These are phyloP conservation scores for Leuciscus idus DNA, from an alignment of 2,113 vertebrate genomes.

Conservation along the genomic window DNA sequence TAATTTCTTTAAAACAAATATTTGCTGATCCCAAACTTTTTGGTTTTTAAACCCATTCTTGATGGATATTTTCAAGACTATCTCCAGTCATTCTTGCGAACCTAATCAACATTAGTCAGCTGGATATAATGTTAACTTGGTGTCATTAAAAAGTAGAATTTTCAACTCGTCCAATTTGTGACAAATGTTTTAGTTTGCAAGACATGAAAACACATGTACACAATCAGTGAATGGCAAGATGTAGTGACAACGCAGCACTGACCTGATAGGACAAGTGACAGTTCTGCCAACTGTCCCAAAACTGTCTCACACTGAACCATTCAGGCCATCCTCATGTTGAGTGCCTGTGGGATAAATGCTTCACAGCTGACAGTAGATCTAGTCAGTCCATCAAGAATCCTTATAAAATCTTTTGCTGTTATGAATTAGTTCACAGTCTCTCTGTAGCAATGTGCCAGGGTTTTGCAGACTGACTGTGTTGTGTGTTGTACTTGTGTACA, in stretches of 20 bases:
- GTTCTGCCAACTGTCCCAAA: conserved; percentile 1
- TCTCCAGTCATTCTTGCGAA: neutral
- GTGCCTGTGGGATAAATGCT: neutral
- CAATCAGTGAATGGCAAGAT: neutral
- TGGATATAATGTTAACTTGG: neutral
- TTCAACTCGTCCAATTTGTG: neutral
- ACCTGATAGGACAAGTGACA: conserved; percentile 4
- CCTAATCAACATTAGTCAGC: neutral
- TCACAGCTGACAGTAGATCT: neutral
- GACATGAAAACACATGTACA: conserved; percentile 8
- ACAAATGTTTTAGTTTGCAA: neutral
- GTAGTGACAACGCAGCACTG: conserved; percentile 6
- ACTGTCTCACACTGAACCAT: neutral
- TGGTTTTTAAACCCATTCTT: too few relatives aligned
- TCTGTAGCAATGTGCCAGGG: neutral
- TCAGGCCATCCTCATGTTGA: neutral
- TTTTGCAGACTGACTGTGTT: neutral
- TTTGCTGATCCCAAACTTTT: too few relatives aligned
- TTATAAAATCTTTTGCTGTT: neutral
- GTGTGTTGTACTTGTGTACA: neutral
- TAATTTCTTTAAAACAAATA: too few relatives aligned
- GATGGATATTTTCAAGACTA: too few relatives aligned
- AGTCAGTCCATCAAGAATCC: neutral
- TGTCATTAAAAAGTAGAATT: neutral
- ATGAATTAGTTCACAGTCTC: conserved; percentile 6